These are phyloP conservation scores for Gobius niger DNA, from an alignment of 2,113 vertebrate species.

Conservation along the genomic window DNA sequence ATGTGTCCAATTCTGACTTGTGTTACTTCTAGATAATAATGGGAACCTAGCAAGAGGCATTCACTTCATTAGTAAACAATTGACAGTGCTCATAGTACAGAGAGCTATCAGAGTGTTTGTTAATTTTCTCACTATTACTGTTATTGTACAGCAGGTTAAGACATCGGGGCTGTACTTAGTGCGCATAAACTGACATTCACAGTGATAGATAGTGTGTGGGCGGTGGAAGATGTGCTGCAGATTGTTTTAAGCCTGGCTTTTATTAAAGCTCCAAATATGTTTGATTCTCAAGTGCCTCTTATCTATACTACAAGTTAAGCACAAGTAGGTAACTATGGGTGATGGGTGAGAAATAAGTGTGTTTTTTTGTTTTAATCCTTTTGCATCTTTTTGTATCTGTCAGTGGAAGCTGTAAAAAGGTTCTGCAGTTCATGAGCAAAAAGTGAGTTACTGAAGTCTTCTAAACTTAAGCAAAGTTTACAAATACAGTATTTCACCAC, in stretches of 20 bases:
- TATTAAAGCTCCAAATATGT: slow-evolving; percentile 17
- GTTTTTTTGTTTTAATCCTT: slow-evolving; percentile 5
- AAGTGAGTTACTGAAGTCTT: too few relatives aligned
- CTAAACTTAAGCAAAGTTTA: too few relatives aligned
- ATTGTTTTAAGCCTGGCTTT: slow-evolving; percentile 25
- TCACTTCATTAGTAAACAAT: background rate
- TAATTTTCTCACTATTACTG: slow-evolving; percentile 23
- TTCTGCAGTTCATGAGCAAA: slow-evolving; percentile 26
- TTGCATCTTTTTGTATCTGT: slow-evolving; percentile 40
- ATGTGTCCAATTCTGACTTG: background rate
- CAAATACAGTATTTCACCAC: too few relatives aligned
- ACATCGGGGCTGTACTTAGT: slow-evolving; percentile 22
- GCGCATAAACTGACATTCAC: slow-evolving; percentile 36
- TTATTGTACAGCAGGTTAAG: slow-evolving; percentile 35
- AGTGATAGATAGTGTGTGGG: slow-evolving; percentile 28
- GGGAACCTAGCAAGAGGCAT: background rate
- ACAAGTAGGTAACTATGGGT: background rate
- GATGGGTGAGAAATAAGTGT: too few relatives aligned
- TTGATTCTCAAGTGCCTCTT: background rate
- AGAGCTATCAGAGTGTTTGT: slow-evolving; percentile 18
- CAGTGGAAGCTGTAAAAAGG: background rate
- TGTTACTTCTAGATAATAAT: background rate
- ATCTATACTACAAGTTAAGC: background rate
- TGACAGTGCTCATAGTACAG: background rate
- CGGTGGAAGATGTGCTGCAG: slow-evolving; percentile 34